Percentiles rank a stretch among this genome's conserved stretches.
Evolutionary conservation across 2,888 invertebrate genomes (phyloP).

Genomic region (Andrena praecox): DNA sequence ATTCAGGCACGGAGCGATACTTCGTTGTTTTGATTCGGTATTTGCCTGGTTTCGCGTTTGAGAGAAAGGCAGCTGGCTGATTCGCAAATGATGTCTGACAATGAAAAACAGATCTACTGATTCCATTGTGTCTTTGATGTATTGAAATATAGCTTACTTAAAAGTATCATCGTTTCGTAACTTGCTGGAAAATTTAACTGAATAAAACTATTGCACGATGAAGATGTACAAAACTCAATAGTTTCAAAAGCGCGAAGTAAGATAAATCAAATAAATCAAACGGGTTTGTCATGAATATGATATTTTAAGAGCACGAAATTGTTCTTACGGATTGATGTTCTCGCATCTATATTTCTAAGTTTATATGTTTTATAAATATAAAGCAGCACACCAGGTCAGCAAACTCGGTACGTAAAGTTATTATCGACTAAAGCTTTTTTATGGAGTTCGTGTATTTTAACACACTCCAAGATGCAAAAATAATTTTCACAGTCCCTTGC

Average conservation of each 20-base stretch:
- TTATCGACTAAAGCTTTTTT: constrained; percentile 4
- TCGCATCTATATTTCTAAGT: neutral
- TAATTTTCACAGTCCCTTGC: constrained; percentile 20
- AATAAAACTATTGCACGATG: too few relatives aligned
- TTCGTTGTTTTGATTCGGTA: constrained; percentile 5
- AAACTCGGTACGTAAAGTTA: constrained; percentile 3
- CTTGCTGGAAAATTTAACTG: too few relatives aligned
- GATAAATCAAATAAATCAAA: too few relatives aligned
- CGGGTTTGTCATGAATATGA: too few relatives aligned
- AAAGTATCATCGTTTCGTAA: neutral
- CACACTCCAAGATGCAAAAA: constrained; percentile 2
- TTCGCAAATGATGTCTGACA: neutral
- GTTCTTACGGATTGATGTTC: too few relatives aligned
- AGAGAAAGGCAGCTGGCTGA: neutral
- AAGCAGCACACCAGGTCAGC: neutral
- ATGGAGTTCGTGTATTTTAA: constrained; percentile 17
- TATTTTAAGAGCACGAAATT: too few relatives aligned
- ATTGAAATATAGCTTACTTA: neutral
- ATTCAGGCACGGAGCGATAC: neutral
- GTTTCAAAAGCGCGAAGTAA: too few relatives aligned
- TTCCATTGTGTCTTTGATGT: neutral
- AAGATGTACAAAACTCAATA: too few relatives aligned
- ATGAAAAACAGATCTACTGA: neutral
- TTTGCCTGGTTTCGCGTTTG: neutral
- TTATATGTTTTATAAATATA: neutral